Evolutionary conservation across 2,113 vertebrate species (phyloP), one percentile per base, ranked within the genome.

Genomic region (Indicator indicator): DNA sequence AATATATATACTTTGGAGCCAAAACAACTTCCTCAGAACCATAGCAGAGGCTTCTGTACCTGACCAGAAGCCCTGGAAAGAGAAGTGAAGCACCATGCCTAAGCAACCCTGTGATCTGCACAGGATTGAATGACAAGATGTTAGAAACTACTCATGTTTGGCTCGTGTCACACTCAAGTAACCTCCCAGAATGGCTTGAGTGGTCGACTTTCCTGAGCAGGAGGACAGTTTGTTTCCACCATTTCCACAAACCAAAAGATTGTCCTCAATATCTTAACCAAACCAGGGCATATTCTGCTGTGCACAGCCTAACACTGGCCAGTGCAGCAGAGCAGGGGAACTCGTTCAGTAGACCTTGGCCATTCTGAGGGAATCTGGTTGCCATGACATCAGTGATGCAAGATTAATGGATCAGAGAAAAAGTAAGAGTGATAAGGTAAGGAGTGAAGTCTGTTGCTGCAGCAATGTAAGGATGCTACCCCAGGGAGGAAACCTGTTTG

Each of bases 291-390:
- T 54, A 27, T 40, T 44, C 24, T 76, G 12, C 50, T 64, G 15
- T 38, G 36, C 23, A 26, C 5, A 54, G 16, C 32, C 36, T 32
- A 59, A 56, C 36, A 17, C 28, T 74, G 46, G 11, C 69, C 38
- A 48, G 2, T 42, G 32, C 36, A n/a, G 23, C 21, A 18, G 3
- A 64, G 15, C 2, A 0, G 20, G 20, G 10, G 12, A 1, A 44
- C 26, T 56, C 1, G 0, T 33, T 11, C 28, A 33, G 24, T 48
- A 83, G 72, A 16, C 20, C 54, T 60, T 48, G 28, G 30, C 24
- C 20, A 14, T 50, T 67, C 65, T 78, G 54, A 78, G 30, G 54
- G 4, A 48, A 67, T 55, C 14, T 62, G 20, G 20, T 40, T 72
- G 38, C 55, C 72, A 40, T 33, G 12, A 40, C 44, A 48, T 40